phyloP scores from a whole-genome alignment of 2,888 invertebrate genomes.

The Eupithecia pulchellata region DNA sequence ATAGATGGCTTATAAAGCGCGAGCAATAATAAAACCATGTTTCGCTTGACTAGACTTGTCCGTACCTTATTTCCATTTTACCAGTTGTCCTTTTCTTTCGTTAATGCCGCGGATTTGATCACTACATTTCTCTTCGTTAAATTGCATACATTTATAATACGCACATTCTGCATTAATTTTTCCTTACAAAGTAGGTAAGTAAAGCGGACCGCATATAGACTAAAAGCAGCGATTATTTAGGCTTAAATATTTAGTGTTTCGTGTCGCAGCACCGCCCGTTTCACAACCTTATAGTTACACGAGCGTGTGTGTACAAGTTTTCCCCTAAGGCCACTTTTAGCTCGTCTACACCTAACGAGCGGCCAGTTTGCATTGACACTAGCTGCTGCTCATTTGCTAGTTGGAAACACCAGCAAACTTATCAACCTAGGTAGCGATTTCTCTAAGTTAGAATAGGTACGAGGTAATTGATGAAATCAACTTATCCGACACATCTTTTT shows the following conservation, averaged over 20 bases:
- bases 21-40: background rate
- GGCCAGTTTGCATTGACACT: slow-evolving; percentile 5
- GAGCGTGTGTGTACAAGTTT: background rate
- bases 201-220: background rate
- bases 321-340: background rate
- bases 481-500: too few species aligned
- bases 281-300: background rate
- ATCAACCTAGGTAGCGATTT: background rate
- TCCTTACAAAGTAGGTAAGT: background rate
- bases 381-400: background rate
- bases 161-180: background rate
- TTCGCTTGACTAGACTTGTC: background rate
- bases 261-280: background rate
- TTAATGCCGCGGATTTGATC: background rate
- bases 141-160: background rate
- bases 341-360: background rate
- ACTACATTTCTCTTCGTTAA: background rate
- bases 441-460: background rate
- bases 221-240: background rate
- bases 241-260: background rate
- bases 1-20: background rate
- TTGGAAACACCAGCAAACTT: background rate
- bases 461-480: background rate
- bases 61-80: background rate
- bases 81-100: background rate